Evolutionary conservation across 2,888 invertebrate genomes (phyloP), one percentile per base, ranked within the genome.

Genomic region (Linnaemya vulpina): DNA sequence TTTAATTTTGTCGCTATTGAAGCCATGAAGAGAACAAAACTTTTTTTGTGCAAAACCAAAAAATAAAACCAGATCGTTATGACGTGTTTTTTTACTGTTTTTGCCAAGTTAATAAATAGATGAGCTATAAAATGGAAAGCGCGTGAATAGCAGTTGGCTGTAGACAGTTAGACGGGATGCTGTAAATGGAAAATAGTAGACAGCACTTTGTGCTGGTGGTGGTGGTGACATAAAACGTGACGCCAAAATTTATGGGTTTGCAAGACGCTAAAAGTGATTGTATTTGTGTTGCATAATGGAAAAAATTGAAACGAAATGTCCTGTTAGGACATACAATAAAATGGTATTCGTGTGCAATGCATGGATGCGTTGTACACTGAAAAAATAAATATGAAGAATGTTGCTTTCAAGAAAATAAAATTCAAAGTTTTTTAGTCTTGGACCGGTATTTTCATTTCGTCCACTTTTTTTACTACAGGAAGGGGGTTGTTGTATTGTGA

Each of bases 301-400:
- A 53, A 70, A n/a, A 63, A 81, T 75, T 81, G 70, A 63, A 81
- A 81, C 9, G 38, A 70, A 81, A 75, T 75, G 75, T 75, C 81
- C 81, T 81, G 81, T 79, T 15, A 63, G 35, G 62, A 74, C 62
- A 68, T 62, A 53, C 53, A 75, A 81, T n/a, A 1, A 68, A 74
- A 71, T 22, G 2, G n/a, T n/a, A 58, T 58, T 10, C 46, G 35
- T 22, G 3, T 63, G 40, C 17, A 15, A 62, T 40, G 17, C 11
- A 62, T 40, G 60, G 35, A 17, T 38, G 11, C n/a, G 43, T 25
- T 20, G 35, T 55, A 22, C 46, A 3, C 7, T n/a, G 25, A 43
- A 11, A 9, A 43, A 55, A 55, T 35, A 30, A 30, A n/a, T 15
- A 43, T 40, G 9, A 10, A 5, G 10, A 40, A 40, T 5, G 8